A percentile compares a stretch with the other conserved stretches of the same genome.
Conservation (phyloP, 2,113 vertebrate genomes). For the Xiphophorus maculatus region DNA sequence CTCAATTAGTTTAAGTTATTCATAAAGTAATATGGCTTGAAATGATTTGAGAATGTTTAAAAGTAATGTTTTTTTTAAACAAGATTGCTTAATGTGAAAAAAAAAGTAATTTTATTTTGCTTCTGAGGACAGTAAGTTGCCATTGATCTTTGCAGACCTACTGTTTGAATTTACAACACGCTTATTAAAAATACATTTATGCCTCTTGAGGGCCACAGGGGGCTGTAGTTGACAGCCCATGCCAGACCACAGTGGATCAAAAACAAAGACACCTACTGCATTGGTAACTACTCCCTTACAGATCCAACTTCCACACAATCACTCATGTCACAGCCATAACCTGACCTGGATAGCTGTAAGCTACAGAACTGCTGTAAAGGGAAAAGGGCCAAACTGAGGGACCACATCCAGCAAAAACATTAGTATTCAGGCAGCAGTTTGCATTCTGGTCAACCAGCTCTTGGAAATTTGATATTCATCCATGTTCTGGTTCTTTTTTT, state of each 20-base stretch:
- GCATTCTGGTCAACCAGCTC: background rate
- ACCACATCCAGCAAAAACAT: background rate
- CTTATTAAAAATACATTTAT: slow-evolving; percentile 43
- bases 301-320: slow-evolving; percentile 5
- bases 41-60: background rate
- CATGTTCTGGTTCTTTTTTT: slow-evolving; percentile 1
- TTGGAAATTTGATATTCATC: slow-evolving; percentile 11
- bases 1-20: slow-evolving; percentile 8
- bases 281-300: slow-evolving; percentile 25
- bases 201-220: slow-evolving; percentile 18
- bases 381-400: background rate
- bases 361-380: background rate
- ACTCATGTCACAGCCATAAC: slow-evolving; percentile 7
- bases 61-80: background rate
- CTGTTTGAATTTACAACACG: slow-evolving; percentile 40
- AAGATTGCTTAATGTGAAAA: background rate
- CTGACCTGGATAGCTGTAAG: slow-evolving; percentile 11
- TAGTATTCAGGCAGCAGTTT: slow-evolving; percentile 3
- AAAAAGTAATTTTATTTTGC: background rate
- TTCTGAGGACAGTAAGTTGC: background rate
- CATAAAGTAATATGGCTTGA: slow-evolving; percentile 2
- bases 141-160: slow-evolving; percentile 35
- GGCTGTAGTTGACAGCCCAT: slow-evolving; percentile 12
- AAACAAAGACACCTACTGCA: slow-evolving; percentile 1
- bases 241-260: background rate